Conservation (phyloP, 2,888 invertebrate species). For the Parnassius apollo region DNA sequence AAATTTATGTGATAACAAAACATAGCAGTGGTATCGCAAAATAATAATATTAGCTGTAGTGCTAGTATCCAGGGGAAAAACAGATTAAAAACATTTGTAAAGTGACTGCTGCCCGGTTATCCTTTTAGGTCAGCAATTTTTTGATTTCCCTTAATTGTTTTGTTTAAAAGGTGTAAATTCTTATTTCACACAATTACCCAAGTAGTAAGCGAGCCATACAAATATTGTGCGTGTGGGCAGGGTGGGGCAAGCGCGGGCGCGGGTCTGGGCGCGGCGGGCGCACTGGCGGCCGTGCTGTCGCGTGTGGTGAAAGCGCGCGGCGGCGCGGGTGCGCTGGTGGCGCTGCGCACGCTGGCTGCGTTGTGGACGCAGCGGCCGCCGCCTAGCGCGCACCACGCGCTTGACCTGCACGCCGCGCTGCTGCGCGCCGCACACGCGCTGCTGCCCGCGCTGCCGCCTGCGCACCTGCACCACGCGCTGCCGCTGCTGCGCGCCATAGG, state of each 20-base stretch:
- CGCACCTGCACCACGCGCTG: constrained; percentile 83
- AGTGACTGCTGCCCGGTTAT: too few relatives aligned
- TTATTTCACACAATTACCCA: too few relatives aligned
- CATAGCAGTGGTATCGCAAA: too few relatives aligned
- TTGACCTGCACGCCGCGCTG: constrained; percentile 65
- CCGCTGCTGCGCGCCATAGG: constrained; percentile 86
- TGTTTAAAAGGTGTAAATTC: too few relatives aligned
- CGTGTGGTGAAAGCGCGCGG: constrained; percentile 65
- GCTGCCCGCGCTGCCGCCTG: constrained; percentile 84
- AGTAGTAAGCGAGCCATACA: too few relatives aligned
- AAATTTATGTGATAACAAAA: too few relatives aligned
- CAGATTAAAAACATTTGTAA: too few relatives aligned
- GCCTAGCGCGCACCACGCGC: constrained; percentile 51
- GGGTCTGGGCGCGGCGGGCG: constrained; percentile 63
- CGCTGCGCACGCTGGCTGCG: constrained; percentile 85
- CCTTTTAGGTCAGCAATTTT: too few relatives aligned
- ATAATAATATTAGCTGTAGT: too few relatives aligned
- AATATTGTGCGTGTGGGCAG: constrained; percentile 35
- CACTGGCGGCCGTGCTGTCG: constrained; percentile 56
- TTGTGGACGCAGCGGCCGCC: constrained; percentile 76
- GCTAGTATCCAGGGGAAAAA: too few relatives aligned
- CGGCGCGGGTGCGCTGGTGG: constrained; percentile 49
- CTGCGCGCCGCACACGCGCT: constrained; percentile 84
- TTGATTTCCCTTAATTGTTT: too few relatives aligned
- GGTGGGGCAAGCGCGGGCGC: constrained; percentile 62